Base-by-base conservation (phyloP, 2,888 invertebrate genomes). In the Dysmachus trigonus region DNA sequence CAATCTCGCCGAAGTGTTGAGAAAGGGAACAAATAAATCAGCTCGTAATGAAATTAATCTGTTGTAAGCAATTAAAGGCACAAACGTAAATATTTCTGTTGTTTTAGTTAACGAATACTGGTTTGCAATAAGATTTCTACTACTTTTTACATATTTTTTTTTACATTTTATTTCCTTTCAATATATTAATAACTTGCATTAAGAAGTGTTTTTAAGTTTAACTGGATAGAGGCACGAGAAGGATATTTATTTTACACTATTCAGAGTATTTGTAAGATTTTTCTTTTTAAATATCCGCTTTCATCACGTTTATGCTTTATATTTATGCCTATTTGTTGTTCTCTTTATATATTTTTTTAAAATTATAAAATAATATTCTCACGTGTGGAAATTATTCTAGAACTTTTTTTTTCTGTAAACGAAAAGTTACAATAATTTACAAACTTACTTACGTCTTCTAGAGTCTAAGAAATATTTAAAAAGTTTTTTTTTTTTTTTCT, bases 141-240 rank as follows among this genome's bases (percentile, higher is more conserved):
- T n/a, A n/a, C 38, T 41, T 62, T 62, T n/a, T 33, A 15, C n/a
- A 33, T n/a, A n/a, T 38, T 76, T 3, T 76, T 8, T 22, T 8
- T 33, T 76, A 38, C 31, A 73, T 33, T n/a, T 35, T 22, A 38
- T 33, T 76, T 76, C 38, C 38, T 15, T 13, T 38, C 76, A 35
- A 15, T 76, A 38, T 76, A 38, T 35, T 38, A 22, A 76, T 76
- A 35, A n/a, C 35, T 79, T 79, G 79, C 38, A 38, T 51, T 27
- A 51, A 51, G 79, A 79, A 79, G 31, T 79, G 62, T 62, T 62
- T 62, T 7, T 62, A 62, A 79, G 47, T 79, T 79, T 79, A 30
- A 47, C 13, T 79, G 79, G 51, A 79, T 47, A 79, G 79, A 79
- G 79, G 79, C 79, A 79, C 79, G 13, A 79, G 79, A 79, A 79